These are phyloP conservation scores for Morelia viridis DNA, from an alignment of 2,797 vertebrate species.

Conservation along the genomic window DNA sequence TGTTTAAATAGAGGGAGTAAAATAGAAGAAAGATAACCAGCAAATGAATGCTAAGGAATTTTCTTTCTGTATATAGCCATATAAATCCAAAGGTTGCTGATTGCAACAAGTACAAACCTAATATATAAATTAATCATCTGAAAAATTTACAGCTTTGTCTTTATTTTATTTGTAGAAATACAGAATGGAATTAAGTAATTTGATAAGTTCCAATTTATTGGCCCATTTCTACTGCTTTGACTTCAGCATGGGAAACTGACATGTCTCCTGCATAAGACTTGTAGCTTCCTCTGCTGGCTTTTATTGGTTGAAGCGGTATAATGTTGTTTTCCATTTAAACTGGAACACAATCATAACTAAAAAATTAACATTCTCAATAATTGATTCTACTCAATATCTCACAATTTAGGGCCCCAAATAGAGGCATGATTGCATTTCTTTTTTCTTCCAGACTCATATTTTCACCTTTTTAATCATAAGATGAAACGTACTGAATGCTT, in stretches of 20 bases:
- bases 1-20: not conserved
- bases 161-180: not conserved
- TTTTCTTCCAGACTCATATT: not conserved
- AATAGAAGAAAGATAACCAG: not conserved
- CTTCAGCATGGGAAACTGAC: not conserved
- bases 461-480: not conserved
- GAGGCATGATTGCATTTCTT: not conserved
- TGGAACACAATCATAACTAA: not conserved
- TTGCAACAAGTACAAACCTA: not conserved
- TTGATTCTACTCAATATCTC: slow-evolving; percentile 8
- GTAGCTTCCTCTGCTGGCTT: not conserved
- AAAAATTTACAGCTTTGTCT: not conserved
- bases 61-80: not conserved
- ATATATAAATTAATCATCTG: not conserved
- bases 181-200: not conserved
- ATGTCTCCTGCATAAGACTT: not conserved
- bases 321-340: not conserved
- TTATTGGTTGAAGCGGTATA: not conserved
- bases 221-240: not conserved
- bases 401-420: not conserved
- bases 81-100: not conserved
- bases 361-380: not conserved
- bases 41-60: not conserved
- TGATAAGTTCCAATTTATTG: not conserved
- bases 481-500: not conserved